Evolutionary conservation across 2,888 invertebrate genomes (phyloP), one percentile per base, ranked within the genome.

Genomic region (Drosophila planitibia): DNA sequence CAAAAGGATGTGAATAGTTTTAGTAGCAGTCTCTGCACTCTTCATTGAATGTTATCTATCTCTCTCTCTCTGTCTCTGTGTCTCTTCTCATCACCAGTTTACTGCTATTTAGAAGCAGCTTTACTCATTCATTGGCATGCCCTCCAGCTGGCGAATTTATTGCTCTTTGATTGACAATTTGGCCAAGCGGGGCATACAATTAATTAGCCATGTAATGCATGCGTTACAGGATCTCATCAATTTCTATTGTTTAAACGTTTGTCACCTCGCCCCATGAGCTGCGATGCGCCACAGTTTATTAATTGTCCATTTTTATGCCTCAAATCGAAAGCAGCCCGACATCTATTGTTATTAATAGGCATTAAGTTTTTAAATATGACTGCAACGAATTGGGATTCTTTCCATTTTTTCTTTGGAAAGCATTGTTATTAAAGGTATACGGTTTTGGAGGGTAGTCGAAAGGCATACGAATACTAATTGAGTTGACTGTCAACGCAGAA

Each of bases 121-220:
- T 64, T 59, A 32, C 39, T 61, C 67, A 52, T 59, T 72, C 62
- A 61, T 58, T 52, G 39, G 25, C 47, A 47, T 41, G 33, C 54
- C 52, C 52, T 41, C 52, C 61, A 69, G 28, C 72, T 65, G 41
- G 62, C 59, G 57, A 80, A 89, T 89, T 87, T 87, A 89, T 87
- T 66, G 85, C 88, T 82, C 82, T 87, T 87, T 87, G 89, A 87
- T 87, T 82, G 87, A 87, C 89, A 87, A 81, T 89, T 87, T 73
- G 76, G 81, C 72, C 72, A 61, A 70, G 73, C 61, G 53, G 66
- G 54, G 61, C 70, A 70, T 72, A 83, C 85, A 87, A 87, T 87
- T 87, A 87, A 89, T 87, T 89, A 74, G 85, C 83, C 87, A 87
- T 87, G 87, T 87, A 83, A 89, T 85, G 82, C 89, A 89, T 89